Conservation (phyloP, 1,140 invertebrate species). For the Rhynchophorus ferrugineus region DNA sequence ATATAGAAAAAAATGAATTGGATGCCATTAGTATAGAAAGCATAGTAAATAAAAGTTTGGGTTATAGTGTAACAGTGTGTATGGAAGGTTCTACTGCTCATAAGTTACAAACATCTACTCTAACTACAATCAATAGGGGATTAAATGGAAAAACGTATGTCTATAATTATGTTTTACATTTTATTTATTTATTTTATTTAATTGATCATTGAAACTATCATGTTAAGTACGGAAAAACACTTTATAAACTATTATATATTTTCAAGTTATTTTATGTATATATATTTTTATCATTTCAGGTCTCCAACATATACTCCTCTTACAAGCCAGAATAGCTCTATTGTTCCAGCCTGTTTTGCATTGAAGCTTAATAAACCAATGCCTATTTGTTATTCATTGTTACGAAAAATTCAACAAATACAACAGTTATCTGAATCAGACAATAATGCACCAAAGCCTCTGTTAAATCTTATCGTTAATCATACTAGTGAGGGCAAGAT, state of each 20-base stretch:
- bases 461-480: slow-evolving; percentile 69
- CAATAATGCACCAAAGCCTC: slow-evolving; percentile 53
- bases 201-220: too few species aligned
- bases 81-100: slow-evolving; percentile 83
- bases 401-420: slow-evolving; percentile 65
- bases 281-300: slow-evolving; percentile 35
- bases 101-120: slow-evolving; percentile 75
- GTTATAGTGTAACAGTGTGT: slow-evolving; percentile 81
- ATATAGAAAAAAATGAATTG: slow-evolving; percentile 63
- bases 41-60: slow-evolving; percentile 62
- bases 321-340: slow-evolving; percentile 74
- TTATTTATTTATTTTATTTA: neutral
- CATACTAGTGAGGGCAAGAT: slow-evolving; percentile 61
- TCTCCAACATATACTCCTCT: slow-evolving; percentile 72
- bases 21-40: slow-evolving; percentile 67
- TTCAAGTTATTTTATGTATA: neutral
- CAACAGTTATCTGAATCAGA: slow-evolving; percentile 67
- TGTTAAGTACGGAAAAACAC: too few species aligned
- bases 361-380: slow-evolving; percentile 79
- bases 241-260: neutral
- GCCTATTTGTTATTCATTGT: slow-evolving; percentile 69
- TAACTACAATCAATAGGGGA: slow-evolving; percentile 68
- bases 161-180: neutral
- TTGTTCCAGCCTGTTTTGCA: slow-evolving; percentile 85
- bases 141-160: slow-evolving; percentile 67